These are phyloP conservation scores for Tyria jacobaeae DNA, from an alignment of 2,888 invertebrate species.

Conservation along the genomic window DNA sequence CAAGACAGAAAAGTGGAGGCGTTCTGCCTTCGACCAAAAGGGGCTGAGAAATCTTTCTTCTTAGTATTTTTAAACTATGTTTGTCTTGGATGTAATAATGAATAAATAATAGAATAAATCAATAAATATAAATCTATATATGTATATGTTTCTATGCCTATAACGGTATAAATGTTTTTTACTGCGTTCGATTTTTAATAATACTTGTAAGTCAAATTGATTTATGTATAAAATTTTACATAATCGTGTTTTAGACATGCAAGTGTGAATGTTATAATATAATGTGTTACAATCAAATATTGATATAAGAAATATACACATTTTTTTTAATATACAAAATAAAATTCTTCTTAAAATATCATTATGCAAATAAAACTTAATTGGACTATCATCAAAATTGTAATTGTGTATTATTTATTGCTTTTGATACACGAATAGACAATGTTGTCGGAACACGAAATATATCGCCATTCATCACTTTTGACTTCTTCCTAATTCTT, in stretches of 20 bases:
- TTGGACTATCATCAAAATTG: slow-evolving; percentile 45
- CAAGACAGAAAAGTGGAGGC: no score
- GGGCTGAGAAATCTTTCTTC: no score
- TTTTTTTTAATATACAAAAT: no score
- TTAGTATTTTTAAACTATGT: no score
- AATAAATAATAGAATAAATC: no score
- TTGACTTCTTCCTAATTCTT: slow-evolving; percentile 49
- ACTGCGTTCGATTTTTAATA: no score
- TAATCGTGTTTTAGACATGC: slow-evolving; percentile 11
- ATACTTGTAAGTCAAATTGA: no score
- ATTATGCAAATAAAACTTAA: slow-evolving; percentile 41
- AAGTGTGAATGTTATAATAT: slow-evolving; percentile 11
- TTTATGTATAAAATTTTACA: slow-evolving; percentile 4
- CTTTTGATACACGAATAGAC: slow-evolving; percentile 38
- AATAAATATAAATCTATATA: no score
- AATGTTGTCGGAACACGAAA: slow-evolving; percentile 44
- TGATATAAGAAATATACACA: slow-evolving; percentile 6
- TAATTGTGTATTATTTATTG: slow-evolving; percentile 50
- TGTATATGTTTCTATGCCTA: no score
- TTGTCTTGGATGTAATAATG: no score
- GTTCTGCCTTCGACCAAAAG: no score
- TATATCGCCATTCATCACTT: slow-evolving; percentile 39
- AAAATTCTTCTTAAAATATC: slow-evolving; percentile 33
- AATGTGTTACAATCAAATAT: slow-evolving; percentile 3
- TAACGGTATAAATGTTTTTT: no score